phyloP scores from a whole-genome alignment of 2,888 invertebrate species.

The Heliconius erato region DNA sequence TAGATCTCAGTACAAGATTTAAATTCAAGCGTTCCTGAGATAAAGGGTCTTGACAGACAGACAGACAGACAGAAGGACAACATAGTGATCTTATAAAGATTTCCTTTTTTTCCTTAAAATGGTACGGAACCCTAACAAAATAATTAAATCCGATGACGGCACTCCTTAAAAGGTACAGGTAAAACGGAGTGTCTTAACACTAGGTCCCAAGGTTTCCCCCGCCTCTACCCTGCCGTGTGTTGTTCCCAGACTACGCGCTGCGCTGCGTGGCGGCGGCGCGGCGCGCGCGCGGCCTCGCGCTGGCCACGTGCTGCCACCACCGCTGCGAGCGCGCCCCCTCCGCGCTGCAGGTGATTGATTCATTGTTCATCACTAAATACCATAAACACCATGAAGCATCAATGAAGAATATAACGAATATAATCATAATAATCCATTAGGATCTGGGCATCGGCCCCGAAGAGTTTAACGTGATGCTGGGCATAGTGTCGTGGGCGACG shows the following conservation, averaged over 20 bases:
- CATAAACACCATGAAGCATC: background rate
- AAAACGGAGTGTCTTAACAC: no score
- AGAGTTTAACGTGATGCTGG: conserved; percentile 91
- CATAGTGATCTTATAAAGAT: no score
- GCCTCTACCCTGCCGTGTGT: no score
- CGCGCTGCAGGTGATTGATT: conserved; percentile 57
- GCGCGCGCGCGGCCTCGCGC: conserved; percentile 86
- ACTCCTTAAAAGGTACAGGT: no score
- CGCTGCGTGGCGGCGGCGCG: conserved; percentile 86
- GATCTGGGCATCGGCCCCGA: conserved; percentile 84
- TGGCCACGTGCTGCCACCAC: conserved; percentile 97
- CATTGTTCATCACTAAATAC: background rate
- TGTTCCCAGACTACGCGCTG: conserved; percentile 88
- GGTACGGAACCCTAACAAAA: no score
- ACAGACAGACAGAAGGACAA: no score
- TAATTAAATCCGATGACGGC: no score
- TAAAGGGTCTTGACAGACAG: no score
- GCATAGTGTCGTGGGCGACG: conserved; percentile 96
- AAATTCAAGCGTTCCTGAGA: no score
- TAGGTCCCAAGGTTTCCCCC: no score
- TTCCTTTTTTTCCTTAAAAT: no score
- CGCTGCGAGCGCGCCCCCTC: conserved; percentile 89
- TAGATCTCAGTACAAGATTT: no score
- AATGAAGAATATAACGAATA: background rate
- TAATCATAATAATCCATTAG: conserved; percentile 59